phyloP scores from a whole-genome alignment of 2,888 invertebrate species.

The Aspidiotus rigidus region DNA sequence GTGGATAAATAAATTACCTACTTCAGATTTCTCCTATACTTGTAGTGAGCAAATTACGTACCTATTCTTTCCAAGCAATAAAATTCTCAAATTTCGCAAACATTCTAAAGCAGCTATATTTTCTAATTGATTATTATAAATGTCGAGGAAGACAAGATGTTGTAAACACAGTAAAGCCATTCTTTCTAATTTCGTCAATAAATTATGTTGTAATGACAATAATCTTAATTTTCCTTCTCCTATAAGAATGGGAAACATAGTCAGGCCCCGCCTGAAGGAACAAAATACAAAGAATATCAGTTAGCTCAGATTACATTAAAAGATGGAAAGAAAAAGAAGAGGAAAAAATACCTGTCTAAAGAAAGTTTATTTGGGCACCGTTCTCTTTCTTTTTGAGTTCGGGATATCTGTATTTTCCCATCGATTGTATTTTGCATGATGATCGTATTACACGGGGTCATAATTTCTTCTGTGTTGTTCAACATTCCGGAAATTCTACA shows the following conservation, averaged over 20 bases:
- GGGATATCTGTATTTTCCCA: conserved; percentile 58
- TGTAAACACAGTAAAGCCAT: conserved; percentile 49
- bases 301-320: neutral
- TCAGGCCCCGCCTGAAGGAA: conserved; percentile 59
- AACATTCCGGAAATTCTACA: conserved; percentile 6
- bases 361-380: conserved; percentile 80
- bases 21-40: neutral
- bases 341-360: conserved; percentile 57
- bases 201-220: conserved; percentile 85
- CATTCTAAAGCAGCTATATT: conserved; percentile 68
- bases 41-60: conserved; percentile 40
- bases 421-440: conserved; percentile 52
- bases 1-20: neutral
- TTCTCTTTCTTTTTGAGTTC: conserved; percentile 66
- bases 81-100: conserved; percentile 68
- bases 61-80: conserved; percentile 87
- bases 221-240: conserved; percentile 71
- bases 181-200: conserved; percentile 65
- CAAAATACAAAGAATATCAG: neutral
- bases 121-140: conserved; percentile 91
- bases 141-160: conserved; percentile 80
- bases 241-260: conserved; percentile 71
- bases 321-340: neutral
- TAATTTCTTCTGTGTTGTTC: conserved; percentile 22
- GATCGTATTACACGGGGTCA: conserved; percentile 37